A percentile compares a stretch with the other conserved stretches of the same genome.
phyloP scores from a whole-genome alignment of 2,113 vertebrate genomes.

The Scortum barcoo region DNA sequence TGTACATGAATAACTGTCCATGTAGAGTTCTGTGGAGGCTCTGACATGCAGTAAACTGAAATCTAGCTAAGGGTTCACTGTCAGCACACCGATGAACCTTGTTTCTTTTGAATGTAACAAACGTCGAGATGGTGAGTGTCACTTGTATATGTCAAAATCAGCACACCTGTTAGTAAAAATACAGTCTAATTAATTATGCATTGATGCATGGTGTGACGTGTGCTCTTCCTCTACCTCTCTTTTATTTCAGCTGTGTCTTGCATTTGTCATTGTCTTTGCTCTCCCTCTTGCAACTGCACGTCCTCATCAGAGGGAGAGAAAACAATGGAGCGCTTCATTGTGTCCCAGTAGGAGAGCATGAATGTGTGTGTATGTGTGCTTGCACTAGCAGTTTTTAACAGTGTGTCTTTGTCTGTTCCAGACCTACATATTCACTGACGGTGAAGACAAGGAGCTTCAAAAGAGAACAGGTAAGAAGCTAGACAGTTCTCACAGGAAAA shows the following conservation, averaged over 20 bases:
- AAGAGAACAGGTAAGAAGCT: constrained; percentile 85
- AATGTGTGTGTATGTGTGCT: background rate
- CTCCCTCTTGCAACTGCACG: background rate
- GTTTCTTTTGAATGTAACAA: background rate
- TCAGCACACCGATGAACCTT: background rate
- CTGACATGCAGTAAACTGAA: background rate
- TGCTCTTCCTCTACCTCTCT: background rate
- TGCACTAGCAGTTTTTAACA: background rate
- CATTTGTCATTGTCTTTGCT: background rate
- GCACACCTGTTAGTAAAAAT: too few species aligned
- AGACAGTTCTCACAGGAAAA: background rate
- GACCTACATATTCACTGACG: constrained; percentile 97
- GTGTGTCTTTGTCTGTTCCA: constrained; percentile 70
- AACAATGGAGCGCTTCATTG: constrained; percentile 14
- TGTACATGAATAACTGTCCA: background rate
- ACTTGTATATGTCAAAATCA: too few species aligned
- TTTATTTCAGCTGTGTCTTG: background rate
- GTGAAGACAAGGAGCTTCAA: constrained; percentile 91
- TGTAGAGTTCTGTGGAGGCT: background rate
- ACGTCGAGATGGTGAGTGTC: background rate
- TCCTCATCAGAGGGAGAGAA: background rate
- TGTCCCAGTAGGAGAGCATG: background rate
- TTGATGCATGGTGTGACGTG: background rate
- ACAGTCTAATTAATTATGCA: too few species aligned
- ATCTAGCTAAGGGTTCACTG: background rate